phyloP scores from a whole-genome alignment of 1,140 invertebrate genomes.

The Babylonia areolata region DNA sequence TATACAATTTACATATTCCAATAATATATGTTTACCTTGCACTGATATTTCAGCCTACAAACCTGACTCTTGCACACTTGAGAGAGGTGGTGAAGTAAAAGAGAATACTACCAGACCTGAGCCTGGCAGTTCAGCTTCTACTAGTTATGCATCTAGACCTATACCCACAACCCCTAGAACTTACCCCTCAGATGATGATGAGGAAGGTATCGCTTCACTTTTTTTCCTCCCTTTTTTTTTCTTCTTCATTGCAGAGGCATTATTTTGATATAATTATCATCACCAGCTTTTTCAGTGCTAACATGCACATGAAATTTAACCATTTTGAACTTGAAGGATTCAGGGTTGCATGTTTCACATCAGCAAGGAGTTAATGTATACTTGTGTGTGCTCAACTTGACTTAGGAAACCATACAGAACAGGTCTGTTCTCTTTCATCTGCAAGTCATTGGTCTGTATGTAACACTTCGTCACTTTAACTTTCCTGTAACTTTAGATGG shows the following conservation, averaged over 20 bases:
- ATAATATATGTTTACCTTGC: no score
- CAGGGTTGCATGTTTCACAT: no score
- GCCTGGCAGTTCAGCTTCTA: neutral
- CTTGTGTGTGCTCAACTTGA: no score
- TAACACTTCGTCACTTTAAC: no score
- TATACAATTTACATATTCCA: no score
- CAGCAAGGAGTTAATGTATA: no score
- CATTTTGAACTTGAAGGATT: no score
- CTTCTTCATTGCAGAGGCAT: no score
- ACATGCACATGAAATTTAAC: neutral
- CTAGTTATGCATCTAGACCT: neutral
- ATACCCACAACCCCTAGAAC: slow-evolving; percentile 16
- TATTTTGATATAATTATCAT: neutral
- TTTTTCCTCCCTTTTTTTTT: neutral
- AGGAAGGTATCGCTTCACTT: neutral
- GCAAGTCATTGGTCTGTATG: no score
- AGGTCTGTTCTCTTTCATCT: no score
- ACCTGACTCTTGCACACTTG: slow-evolving; percentile 8
- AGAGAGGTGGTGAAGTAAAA: slow-evolving; percentile 14
- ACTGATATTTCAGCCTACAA: slow-evolving; percentile 27
- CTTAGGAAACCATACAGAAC: no score
- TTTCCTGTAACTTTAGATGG: no score
- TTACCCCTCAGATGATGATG: slow-evolving; percentile 20
- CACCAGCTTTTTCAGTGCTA: neutral
- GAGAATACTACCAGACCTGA: neutral